Percentiles rank a stretch among this genome's conserved stretches.
Evolutionary conservation across 2,888 invertebrate genomes (phyloP).

Genomic region (Drosophila emarginata): DNA sequence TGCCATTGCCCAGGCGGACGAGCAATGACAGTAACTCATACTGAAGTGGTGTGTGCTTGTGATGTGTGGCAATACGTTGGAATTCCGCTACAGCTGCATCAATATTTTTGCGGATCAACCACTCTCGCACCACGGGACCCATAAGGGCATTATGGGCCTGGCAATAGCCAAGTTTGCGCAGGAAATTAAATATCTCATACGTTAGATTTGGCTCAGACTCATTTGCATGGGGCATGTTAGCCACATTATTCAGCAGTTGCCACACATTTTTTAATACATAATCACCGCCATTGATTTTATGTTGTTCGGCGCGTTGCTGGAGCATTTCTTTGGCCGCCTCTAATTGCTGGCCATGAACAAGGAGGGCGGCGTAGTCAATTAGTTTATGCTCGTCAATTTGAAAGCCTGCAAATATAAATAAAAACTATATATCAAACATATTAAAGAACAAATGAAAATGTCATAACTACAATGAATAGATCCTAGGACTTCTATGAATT

Average conservation of each 20-base stretch:
- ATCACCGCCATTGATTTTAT: conserved; percentile 82
- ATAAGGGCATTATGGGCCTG: conserved; percentile 84
- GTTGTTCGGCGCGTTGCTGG: conserved; percentile 83
- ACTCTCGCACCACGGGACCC: conserved; percentile 86
- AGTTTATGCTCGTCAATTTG: conserved; percentile 87
- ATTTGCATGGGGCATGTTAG: conserved; percentile 66
- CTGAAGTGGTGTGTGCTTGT: conserved; percentile 86
- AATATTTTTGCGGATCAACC: conserved; percentile 84
- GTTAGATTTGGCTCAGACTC: conserved; percentile 80
- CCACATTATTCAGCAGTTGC: conserved; percentile 85
- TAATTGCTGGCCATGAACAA: conserved; percentile 82
- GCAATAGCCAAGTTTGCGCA: conserved; percentile 84
- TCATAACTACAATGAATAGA: not conserved
- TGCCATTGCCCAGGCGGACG: conserved; percentile 77
- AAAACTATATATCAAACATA: not conserved
- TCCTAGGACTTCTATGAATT: no score
- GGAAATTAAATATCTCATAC: conserved; percentile 83
- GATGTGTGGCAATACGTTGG: conserved; percentile 82
- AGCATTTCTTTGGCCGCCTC: conserved; percentile 82
- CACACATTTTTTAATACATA: conserved; percentile 85
- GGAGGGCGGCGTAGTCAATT: conserved; percentile 85
- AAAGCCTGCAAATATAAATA: conserved; percentile 82
- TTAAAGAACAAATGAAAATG: not conserved
- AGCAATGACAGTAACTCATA: conserved; percentile 85
- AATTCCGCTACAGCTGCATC: conserved; percentile 84